These are phyloP conservation scores for Crotalus viridis DNA, from an alignment of 2,113 vertebrate genomes.

Conservation along the genomic window DNA sequence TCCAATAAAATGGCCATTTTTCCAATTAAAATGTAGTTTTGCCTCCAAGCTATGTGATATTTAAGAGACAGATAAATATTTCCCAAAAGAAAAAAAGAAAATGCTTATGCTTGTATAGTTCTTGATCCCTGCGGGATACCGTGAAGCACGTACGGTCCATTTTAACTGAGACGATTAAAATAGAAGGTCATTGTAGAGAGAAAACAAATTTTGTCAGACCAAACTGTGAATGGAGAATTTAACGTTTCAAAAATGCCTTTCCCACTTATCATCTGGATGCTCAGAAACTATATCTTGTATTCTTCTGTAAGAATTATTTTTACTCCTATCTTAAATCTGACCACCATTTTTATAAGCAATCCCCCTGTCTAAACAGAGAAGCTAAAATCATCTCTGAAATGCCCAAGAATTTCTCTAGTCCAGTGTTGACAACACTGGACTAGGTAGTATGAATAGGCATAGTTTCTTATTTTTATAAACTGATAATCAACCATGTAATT, in stretches of 20 bases:
- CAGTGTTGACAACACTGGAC: neutral
- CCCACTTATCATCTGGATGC: neutral
- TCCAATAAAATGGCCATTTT: neutral
- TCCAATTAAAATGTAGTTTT: neutral
- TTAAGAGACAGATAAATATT: neutral
- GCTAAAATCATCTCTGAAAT: neutral
- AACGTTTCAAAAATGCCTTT: neutral
- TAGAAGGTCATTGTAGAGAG: neutral
- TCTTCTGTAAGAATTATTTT: neutral
- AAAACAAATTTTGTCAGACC: neutral
- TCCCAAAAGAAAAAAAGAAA: neutral
- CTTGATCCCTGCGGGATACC: neutral
- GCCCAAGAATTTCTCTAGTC: neutral
- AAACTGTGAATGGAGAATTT: neutral
- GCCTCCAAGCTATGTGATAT: neutral
- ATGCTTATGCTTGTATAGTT: neutral
- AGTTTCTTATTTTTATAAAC: neutral
- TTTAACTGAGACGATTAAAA: constrained; percentile 21
- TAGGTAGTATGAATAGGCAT: neutral
- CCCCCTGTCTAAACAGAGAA: neutral
- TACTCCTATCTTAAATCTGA: neutral
- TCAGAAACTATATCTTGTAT: neutral
- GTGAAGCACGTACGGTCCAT: constrained; percentile 29
- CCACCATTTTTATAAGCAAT: neutral
- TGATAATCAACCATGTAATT: neutral